Evolutionary conservation across 2,888 invertebrate genomes (phyloP).

Genomic region (Nymphalis polychloros): DNA sequence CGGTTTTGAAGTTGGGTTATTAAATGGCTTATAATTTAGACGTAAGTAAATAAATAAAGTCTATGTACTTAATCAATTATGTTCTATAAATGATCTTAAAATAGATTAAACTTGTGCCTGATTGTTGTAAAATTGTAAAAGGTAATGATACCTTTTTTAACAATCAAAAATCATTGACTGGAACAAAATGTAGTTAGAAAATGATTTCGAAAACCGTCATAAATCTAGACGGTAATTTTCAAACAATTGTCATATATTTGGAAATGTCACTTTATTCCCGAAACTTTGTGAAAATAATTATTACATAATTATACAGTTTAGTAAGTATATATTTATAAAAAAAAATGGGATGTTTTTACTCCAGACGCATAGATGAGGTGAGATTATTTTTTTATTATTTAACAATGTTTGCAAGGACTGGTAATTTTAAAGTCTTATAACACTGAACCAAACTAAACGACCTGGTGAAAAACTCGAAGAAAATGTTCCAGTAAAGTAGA

Average conservation of each 20-base stretch:
- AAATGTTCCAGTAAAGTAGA: not conserved
- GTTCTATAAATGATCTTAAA: no score
- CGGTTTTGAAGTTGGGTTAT: no score
- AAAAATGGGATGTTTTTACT: slow-evolving; percentile 71
- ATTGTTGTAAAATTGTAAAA: not conserved
- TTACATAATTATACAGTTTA: slow-evolving; percentile 53
- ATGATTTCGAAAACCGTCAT: slow-evolving; percentile 56
- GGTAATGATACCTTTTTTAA: not conserved
- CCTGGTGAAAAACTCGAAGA: no score
- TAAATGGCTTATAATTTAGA: no score
- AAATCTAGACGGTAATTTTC: slow-evolving; percentile 69
- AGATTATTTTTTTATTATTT: slow-evolving; percentile 37
- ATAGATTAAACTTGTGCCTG: not conserved
- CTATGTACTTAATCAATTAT: no score
- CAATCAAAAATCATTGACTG: slow-evolving; percentile 19
- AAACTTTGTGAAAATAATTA: slow-evolving; percentile 53
- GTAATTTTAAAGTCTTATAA: not conserved
- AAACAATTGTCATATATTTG: slow-evolving; percentile 68
- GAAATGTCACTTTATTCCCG: slow-evolving; percentile 70
- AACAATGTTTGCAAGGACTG: no score
- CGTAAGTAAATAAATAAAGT: no score
- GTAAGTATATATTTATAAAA: slow-evolving; percentile 46
- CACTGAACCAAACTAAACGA: not conserved
- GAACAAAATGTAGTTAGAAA: slow-evolving; percentile 13
- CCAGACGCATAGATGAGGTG: slow-evolving; percentile 59